Conservation (phyloP, 2,113 vertebrate species). For the Dipodomys stephensi region DNA sequence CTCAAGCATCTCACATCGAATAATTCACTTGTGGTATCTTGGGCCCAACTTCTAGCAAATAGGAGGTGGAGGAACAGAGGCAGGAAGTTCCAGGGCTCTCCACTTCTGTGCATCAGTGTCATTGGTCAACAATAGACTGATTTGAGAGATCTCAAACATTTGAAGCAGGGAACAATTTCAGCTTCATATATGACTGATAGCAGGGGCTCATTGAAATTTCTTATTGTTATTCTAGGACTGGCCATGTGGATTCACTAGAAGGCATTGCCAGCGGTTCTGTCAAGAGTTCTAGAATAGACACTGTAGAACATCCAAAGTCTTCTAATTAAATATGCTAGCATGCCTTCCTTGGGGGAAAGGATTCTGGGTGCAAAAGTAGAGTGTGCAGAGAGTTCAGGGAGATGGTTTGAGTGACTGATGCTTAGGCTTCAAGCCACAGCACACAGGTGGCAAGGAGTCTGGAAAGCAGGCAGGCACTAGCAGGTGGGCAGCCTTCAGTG, state of each 20-base stretch:
- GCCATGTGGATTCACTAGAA: neutral
- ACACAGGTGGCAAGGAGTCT: neutral
- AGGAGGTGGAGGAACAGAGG: no score
- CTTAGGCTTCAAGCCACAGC: neutral
- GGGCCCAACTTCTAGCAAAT: no score
- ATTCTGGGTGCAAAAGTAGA: neutral
- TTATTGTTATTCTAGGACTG: neutral
- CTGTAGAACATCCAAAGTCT: neutral
- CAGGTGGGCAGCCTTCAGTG: neutral
- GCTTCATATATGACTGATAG: neutral
- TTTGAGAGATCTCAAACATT: neutral
- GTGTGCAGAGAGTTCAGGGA: no score
- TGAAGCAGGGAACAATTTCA: no score
- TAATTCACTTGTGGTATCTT: no score
- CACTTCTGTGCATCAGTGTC: neutral
- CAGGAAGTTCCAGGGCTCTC: fast-evolving
- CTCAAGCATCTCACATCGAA: no score
- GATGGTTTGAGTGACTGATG: no score
- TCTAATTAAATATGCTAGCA: neutral
- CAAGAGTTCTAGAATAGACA: no score
- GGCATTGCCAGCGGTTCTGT: neutral
- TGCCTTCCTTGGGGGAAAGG: neutral
- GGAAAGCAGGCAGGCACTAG: neutral
- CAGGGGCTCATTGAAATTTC: neutral
- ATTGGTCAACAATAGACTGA: neutral